A percentile compares a stretch with the other conserved stretches of the same genome.
These are phyloP conservation scores for Limnephilus lunatus DNA, from an alignment of 2,888 invertebrate genomes.

Conservation along the genomic window DNA sequence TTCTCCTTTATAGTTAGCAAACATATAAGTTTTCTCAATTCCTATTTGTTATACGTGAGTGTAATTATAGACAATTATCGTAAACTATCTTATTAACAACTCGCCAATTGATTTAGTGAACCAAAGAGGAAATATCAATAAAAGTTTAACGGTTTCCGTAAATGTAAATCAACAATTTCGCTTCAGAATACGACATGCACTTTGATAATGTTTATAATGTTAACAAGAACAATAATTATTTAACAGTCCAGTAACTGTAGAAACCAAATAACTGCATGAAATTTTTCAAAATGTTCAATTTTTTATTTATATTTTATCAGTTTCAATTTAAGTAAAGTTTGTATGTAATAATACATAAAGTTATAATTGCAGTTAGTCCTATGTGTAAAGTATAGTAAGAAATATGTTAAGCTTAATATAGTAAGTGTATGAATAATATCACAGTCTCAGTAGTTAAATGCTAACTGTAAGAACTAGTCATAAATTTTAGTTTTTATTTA, in stretches of 20 bases:
- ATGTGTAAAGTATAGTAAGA: too few relatives aligned
- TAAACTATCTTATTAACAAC: background rate
- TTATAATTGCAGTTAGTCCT: too few relatives aligned
- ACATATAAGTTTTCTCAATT: background rate
- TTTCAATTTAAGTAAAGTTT: too few relatives aligned
- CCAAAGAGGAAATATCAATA: background rate
- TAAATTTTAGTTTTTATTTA: too few relatives aligned
- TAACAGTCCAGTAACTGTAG: background rate
- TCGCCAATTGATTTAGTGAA: background rate
- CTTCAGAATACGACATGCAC: background rate
- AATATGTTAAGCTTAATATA: too few relatives aligned
- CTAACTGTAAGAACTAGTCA: too few relatives aligned
- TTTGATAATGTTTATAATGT: background rate
- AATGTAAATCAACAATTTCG: background rate
- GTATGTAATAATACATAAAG: too few relatives aligned
- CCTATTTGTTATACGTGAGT: background rate
- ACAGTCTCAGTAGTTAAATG: too few relatives aligned
- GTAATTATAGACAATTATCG: background rate
- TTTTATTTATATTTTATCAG: too few relatives aligned
- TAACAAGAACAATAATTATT: background rate
- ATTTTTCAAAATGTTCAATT: too few relatives aligned
- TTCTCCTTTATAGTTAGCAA: too few relatives aligned
- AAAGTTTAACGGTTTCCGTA: background rate
- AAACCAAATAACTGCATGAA: background rate
- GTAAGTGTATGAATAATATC: too few relatives aligned